phyloP scores from a whole-genome alignment of 2,113 vertebrate species.

The Bolborhynchus lineola region DNA sequence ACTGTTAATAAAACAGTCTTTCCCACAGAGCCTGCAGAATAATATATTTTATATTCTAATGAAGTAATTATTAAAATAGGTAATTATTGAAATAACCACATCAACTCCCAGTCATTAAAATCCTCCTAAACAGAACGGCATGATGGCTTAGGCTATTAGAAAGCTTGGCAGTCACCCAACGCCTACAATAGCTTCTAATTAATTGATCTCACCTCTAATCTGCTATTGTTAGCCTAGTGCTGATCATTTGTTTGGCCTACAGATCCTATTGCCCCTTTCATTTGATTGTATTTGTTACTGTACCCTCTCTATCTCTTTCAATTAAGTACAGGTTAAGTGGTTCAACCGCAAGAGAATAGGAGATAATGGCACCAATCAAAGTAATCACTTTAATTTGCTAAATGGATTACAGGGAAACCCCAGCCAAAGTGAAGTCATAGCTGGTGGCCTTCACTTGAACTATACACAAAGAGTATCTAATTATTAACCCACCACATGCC shows the following conservation, averaged over 20 bases:
- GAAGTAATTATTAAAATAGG: constrained; percentile 86
- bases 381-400: constrained; percentile 89
- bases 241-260: constrained; percentile 86
- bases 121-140: constrained; percentile 78
- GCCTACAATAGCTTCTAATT: constrained; percentile 86
- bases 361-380: constrained; percentile 88
- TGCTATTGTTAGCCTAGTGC: constrained; percentile 84
- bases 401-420: constrained; percentile 88
- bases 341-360: constrained; percentile 85
- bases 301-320: constrained; percentile 88
- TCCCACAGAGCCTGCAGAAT: constrained; percentile 53
- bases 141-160: constrained; percentile 82
- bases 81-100: constrained; percentile 84
- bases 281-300: constrained; percentile 89
- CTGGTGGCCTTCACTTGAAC: constrained; percentile 86
- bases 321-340: constrained; percentile 92
- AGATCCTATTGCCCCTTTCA: constrained; percentile 83
- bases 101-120: constrained; percentile 85
- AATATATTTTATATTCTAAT: constrained; percentile 78
- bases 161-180: constrained; percentile 83
- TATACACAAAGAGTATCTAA: constrained; percentile 80
- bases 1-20: constrained; percentile 38
- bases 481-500: constrained; percentile 81
- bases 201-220: constrained; percentile 89
- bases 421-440: constrained; percentile 86